Evolutionary conservation across 2,888 invertebrate genomes (phyloP), one percentile per base, ranked within the genome.

Genomic region (Oxycera nigricornis): DNA sequence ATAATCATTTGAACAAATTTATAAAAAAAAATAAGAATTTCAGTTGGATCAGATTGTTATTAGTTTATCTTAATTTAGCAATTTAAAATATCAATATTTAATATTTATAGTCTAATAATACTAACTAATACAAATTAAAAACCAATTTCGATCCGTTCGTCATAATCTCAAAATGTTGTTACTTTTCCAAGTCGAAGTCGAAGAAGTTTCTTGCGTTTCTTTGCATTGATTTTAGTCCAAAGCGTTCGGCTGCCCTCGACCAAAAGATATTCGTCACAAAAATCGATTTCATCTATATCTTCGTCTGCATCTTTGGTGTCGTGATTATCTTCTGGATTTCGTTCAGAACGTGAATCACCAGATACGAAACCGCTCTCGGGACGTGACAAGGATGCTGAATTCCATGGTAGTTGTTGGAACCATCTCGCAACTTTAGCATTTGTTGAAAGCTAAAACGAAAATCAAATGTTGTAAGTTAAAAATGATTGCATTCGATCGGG

Each of bases 291-390:
- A 39, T 65, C 65, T 7, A 39, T 39, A 24, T 17, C 30, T 84
- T 84, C 77, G 39, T 81, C 81, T 76, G 83, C 83, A 81, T 82
- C 83, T 79, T 79, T 81, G 81, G 59, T 70, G 68, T 61, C 72
- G 57, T 78, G 77, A 78, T 87, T 86, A 75, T 86, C 86, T 78
- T 87, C 87, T 74, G 86, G 86, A 77, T 83, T 84, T 77, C 85
- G 86, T 78, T 88, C 88, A 17, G 87, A 87, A 74, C 87, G 88
- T 73, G 90, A 88, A 73, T 87, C 88, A 28, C 90, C 91, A 24
- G 91, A 91, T 39, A 92, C 88, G 84, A 93, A 93, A 11, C 93
- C 93, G 82, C 92, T 92, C 83, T 93, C 93, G 0, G 92, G 92
- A 9, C 92, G 87, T 9, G 92, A 92, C 74, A 91, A 86, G 17